phyloP scores from a whole-genome alignment of 2,888 invertebrate species.

The Ophraella communa region DNA sequence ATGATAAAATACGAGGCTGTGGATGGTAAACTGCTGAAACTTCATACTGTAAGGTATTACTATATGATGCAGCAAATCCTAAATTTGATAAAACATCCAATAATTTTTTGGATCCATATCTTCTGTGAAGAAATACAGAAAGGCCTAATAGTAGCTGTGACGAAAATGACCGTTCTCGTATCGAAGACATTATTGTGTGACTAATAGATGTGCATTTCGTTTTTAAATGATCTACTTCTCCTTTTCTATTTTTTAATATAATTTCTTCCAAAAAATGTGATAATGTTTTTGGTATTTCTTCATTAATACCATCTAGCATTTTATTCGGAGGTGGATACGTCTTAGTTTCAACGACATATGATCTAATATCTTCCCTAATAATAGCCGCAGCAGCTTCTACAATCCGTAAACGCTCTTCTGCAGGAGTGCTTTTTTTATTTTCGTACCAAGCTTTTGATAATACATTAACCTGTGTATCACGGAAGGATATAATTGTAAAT shows the following conservation, averaged over 20 bases:
- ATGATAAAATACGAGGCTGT: conserved; percentile 50
- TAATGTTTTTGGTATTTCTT: conserved; percentile 47
- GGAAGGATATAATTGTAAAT: conserved; percentile 51
- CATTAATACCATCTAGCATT: conserved; percentile 44
- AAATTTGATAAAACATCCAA: conserved; percentile 50
- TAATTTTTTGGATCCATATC: conserved; percentile 51
- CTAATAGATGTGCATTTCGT: conserved; percentile 19
- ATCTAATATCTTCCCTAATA: conserved; percentile 53
- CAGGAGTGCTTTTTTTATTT: conserved; percentile 36
- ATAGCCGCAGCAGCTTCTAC: conserved; percentile 49
- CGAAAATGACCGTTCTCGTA: conserved; percentile 44
- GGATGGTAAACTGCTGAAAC: conserved; percentile 50
- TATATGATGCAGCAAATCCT: conserved; percentile 52
- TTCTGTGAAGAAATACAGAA: conserved; percentile 49
- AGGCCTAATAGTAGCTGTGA: conserved; percentile 48
- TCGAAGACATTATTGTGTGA: conserved; percentile 51
- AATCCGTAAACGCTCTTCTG: conserved; percentile 50
- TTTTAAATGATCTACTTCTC: conserved; percentile 22
- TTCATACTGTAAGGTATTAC: conserved; percentile 40
- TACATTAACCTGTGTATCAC: conserved; percentile 44
- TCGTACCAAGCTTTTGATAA: conserved; percentile 8
- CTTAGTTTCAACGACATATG: conserved; percentile 43
- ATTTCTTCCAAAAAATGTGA: conserved; percentile 49
- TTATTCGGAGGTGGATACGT: conserved; percentile 38
- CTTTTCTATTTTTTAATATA: conserved; percentile 42